Evolutionary conservation across 2,888 invertebrate species (phyloP).

Genomic region (Ligdia adustata): DNA sequence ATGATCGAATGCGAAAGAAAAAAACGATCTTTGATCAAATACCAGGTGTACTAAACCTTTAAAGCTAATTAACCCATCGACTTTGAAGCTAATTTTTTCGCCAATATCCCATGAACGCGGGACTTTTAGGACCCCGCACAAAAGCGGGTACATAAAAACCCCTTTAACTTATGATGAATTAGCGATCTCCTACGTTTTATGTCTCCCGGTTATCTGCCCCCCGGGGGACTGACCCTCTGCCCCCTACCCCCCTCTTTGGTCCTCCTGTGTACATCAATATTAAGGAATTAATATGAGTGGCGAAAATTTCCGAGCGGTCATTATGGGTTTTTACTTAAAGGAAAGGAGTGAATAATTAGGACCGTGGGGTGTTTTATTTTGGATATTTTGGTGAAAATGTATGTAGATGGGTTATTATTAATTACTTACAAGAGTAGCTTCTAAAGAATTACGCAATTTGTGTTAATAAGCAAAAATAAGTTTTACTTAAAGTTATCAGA

Average conservation of each 20-base stretch:
- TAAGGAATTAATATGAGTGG: constrained; percentile 79
- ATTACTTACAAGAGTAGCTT: too few relatives aligned
- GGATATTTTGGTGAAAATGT: neutral
- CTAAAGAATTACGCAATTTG: too few relatives aligned
- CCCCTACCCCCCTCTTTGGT: constrained; percentile 36
- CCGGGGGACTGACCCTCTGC: constrained; percentile 1
- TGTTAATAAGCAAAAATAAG: too few relatives aligned
- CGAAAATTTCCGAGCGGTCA: constrained; percentile 66
- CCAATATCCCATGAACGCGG: constrained; percentile 64
- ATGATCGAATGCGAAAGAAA: constrained; percentile 21
- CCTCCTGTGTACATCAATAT: constrained; percentile 68
- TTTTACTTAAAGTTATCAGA: too few relatives aligned
- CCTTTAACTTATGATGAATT: constrained; percentile 85
- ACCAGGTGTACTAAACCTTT: constrained; percentile 52
- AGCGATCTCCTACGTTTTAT: constrained; percentile 83
- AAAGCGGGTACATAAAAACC: constrained; percentile 79
- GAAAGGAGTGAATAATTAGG: constrained; percentile 39
- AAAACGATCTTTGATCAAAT: constrained; percentile 24
- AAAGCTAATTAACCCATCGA: constrained; percentile 74
- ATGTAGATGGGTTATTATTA: neutral
- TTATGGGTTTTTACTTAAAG: constrained; percentile 42
- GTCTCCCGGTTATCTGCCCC: constrained; percentile 78
- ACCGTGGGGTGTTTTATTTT: constrained; percentile 28
- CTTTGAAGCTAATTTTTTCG: constrained; percentile 66
- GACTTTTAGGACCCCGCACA: constrained; percentile 73